Evolutionary conservation across 2,888 invertebrate genomes (phyloP), one percentile per base, ranked within the genome.

Genomic region (Physocephala rufipes): DNA sequence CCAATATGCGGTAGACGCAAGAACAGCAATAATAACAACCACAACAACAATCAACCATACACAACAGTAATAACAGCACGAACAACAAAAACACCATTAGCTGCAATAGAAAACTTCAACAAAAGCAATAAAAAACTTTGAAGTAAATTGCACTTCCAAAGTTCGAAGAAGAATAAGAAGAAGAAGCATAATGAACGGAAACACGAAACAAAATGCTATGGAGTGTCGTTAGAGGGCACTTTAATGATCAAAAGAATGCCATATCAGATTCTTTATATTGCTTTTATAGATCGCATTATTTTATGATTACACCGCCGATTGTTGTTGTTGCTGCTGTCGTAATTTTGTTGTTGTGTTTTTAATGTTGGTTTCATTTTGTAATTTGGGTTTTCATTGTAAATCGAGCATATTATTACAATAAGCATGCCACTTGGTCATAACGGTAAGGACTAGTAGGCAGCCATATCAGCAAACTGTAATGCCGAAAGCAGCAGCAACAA

Each of bases 371-470:
- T 36, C 36, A 36, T 36, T 36, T 47, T 63, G 2, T 13, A 1
- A 16, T 16, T 49, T 49, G 7, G 26, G 13, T 49, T 64, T 13
- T 26, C 81, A 81, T 80, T 76, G 79, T 76, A 55, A 55, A 55
- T 58, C 58, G 58, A 75, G 76, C 77, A 77, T 78, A 81, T 81
- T 81, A 81, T 81, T 81, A 79, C 79, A 74, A 76, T 36, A 59
- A 49, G 70, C 74, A 75, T 74, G 71, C 72, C 58, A 58, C 26
- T 15, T 21, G 64, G 15, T 53, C 66, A 62, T 26, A 67, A 49
- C 21, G 55, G 36, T 36, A 67, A 62, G 1, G 63, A 47, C 59
- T 21, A 19, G 16, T 9, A 19, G 21, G 19, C 53, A 7, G 21
- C 2, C 21, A 36, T 51, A 63, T 13, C 51, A 28, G 24, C 51